phyloP scores from a whole-genome alignment of 2,888 invertebrate species.

The Subacronicta megacephala region DNA sequence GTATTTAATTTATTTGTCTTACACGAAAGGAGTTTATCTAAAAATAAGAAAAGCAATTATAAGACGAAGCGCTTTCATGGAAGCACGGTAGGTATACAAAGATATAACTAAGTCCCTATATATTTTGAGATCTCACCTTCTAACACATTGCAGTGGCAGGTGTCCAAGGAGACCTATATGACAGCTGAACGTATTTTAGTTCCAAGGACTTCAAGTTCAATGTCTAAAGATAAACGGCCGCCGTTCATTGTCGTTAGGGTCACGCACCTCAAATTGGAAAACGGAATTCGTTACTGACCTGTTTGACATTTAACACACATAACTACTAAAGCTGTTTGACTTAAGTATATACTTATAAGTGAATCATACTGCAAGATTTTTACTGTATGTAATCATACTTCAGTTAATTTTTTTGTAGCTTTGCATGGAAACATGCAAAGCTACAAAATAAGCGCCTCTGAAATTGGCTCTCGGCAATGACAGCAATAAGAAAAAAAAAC shows the following conservation, averaged over 20 bases:
- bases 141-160: constrained; percentile 60
- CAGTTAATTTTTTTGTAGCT: too few species aligned
- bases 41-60: constrained; percentile 11
- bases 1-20: background rate
- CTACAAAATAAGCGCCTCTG: background rate
- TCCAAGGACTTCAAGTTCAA: constrained; percentile 70
- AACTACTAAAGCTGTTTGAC: constrained; percentile 19
- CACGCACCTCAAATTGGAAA: constrained; percentile 39
- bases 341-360: constrained; percentile 16
- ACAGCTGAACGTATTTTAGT: constrained; percentile 66
- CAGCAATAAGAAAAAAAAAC: too few species aligned
- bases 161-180: constrained; percentile 70
- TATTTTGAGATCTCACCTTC: constrained; percentile 34
- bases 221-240: constrained; percentile 43
- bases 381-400: too few species aligned
- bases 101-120: too few species aligned
- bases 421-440: background rate
- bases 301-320: constrained; percentile 15
- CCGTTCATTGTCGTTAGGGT: constrained; percentile 21
- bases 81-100: constrained; percentile 8
- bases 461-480: background rate
- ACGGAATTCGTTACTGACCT: constrained; percentile 20
- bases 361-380: constrained; percentile 25
- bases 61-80: constrained; percentile 9
- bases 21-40: constrained; percentile 11